Base-by-base conservation (phyloP, 92 coral and sea anemone genomes). In the Umimayanthus chanpuru region DNA sequence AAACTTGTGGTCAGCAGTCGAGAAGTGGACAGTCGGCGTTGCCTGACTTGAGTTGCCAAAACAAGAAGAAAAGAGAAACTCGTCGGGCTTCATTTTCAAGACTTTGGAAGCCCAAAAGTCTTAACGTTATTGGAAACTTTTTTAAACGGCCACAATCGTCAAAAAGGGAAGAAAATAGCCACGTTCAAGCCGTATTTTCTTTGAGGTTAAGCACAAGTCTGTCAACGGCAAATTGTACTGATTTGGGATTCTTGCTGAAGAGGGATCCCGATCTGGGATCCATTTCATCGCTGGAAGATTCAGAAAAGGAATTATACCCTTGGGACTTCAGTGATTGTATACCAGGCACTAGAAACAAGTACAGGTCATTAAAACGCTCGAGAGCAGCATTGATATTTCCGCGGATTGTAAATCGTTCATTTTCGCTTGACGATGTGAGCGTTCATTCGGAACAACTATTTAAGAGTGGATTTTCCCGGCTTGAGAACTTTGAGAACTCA, bases 321-420 rank as follows among this genome's bases (percentile, higher is more conserved):
- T 29, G 87, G 87, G 87, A 83, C 15, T 83, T 83, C 6, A 15
- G 28, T 44, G 25, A 83, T 68, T 41, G 36, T n/a, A 83, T 43
- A 29, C 29, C 66, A 26, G 78, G 61, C 23, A 70, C 78, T 8
- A 83, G 65, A 71, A 65, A 68, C 74, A 83, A 83, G 28, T 83
- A 83, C 44, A 70, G 79, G 78, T 83, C 87, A 44, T 83, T 83
- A 83, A 83, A 83, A 47, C 87, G 87, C 14, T 83, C 87, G 9
- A 70, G 87, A 47, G 87, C 87, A 16, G 87, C 87, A 43, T 26
- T 83, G 78, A 83, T 83, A 20, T 70, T 68, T 83, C 87, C 87
- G 87, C 64, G 70, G 44, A 83, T 67, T 49, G 20, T 70, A 68
- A 83, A 44, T 23, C 77, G 87, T 83, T 83, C 87, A 9, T 67